Base-by-base conservation (phyloP, 1,140 invertebrate species). In the Papilio glaucus region DNA sequence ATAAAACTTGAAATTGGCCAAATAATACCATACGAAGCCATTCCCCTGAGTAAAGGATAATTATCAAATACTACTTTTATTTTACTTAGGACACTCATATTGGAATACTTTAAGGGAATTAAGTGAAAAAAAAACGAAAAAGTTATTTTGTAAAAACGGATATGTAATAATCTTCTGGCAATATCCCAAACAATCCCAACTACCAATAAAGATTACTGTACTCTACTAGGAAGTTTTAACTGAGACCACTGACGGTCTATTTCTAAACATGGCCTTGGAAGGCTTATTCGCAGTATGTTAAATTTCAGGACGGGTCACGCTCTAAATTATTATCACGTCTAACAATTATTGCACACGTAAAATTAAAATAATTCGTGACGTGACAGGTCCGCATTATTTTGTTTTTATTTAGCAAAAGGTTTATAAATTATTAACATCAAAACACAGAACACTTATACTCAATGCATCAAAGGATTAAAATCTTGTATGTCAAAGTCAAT, bases 1-100 rank as follows among this genome's bases (percentile, higher is more conserved):
- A 93, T 88, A 61, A 93, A 85, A 84, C 91, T 91, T 57, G 91
- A 93, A 49, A 82, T 73, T 21, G 91, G 89, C 91, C 91, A 93
- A 72, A 91, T 91, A 49, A 91, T 62, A 70, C 84, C 83, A 79
- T 93, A 93, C 15, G 89, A 91, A 60, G 84, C 83, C 89, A 93
- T 91, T 49, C 88, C 89, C 61, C 91, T 76, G 41, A 90, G 69
- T 45, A 91, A 73, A 65, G 90, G 90, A 84, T 90, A 91, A 65
- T 91, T 91, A 75, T 76, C 86, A 62, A 88, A 88, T 24, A 79
- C 76, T 60, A 76, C 65, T 73, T 49, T 73, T 41, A 88, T 76
- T 81, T 88, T 90, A 72, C 87, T 90, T 60, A 80, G 82, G 12
- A 77, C 79, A 73, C 72, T 73, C 84, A 87, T 87, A 57, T 76